These are phyloP conservation scores for Beaufortia kweichowensis DNA, from an alignment of 2,113 vertebrate genomes.

Conservation along the genomic window DNA sequence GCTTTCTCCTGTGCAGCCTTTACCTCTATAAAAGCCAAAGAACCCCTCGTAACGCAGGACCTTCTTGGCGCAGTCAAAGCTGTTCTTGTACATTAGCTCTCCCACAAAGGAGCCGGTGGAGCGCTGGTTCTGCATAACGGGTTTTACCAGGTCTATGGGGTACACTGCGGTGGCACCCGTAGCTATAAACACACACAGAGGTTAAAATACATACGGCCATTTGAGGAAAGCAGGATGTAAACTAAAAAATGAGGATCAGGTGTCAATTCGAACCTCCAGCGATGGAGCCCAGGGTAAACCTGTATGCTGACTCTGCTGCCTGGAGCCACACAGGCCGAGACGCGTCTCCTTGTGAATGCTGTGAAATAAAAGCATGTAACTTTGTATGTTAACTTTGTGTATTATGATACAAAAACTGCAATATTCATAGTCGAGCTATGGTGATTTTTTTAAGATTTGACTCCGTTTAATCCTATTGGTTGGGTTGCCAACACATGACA, in stretches of 20 bases:
- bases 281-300: conserved; percentile 91
- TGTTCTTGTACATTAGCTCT: conserved; percentile 98
- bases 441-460: too few relatives aligned
- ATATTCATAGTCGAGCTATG: too few relatives aligned
- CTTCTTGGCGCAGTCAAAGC: conserved; percentile 97
- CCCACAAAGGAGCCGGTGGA: conserved; percentile 88
- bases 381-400: too few relatives aligned
- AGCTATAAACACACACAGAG: conserved; percentile 68
- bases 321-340: conserved; percentile 89
- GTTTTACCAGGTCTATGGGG: conserved; percentile 96
- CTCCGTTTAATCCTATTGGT: too few relatives aligned
- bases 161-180: conserved; percentile 95
- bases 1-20: neutral
- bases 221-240: neutral
- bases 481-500: too few relatives aligned
- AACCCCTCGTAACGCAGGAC: conserved; percentile 94
- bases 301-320: conserved; percentile 91
- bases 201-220: neutral
- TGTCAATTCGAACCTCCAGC: conserved; percentile 71
- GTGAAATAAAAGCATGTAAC: neutral
- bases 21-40: conserved; percentile 96
- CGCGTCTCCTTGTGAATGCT: conserved; percentile 77
- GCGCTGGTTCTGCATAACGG: conserved; percentile 96
- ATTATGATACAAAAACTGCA: too few relatives aligned
- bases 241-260: neutral